A percentile compares a stretch with the other conserved stretches of the same genome.
Evolutionary conservation across 2,797 vertebrate genomes (phyloP).

Genomic region (Nannoperca obscura): DNA sequence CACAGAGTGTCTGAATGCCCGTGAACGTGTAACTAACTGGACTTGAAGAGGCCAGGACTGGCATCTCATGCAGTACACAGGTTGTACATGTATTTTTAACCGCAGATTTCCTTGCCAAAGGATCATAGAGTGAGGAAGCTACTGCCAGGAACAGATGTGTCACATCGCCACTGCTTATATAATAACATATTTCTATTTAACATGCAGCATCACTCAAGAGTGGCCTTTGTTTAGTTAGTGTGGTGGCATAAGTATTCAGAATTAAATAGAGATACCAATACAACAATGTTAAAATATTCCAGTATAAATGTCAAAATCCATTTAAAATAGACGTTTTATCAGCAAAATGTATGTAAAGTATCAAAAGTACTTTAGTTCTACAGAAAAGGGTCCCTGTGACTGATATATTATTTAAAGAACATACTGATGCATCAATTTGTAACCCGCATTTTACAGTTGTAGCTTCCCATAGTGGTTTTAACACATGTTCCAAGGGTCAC

Average conservation of each 20-base stretch:
- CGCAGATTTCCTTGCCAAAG: constrained; percentile 59
- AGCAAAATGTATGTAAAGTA: not conserved
- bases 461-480: too few relatives aligned
- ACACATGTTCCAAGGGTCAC: not conserved
- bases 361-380: not conserved
- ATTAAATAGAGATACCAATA: not conserved
- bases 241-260: not conserved
- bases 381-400: not conserved
- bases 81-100: constrained; percentile 76
- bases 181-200: constrained; percentile 50
- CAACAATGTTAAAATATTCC: not conserved
- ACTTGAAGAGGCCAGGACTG: constrained; percentile 51
- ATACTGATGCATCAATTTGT: not conserved
- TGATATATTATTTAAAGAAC: not conserved
- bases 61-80: constrained; percentile 43
- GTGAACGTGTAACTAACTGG: constrained; percentile 51
- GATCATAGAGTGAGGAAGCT: constrained; percentile 61
- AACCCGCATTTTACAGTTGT: not conserved
- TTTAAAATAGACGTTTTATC: not conserved
- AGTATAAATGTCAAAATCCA: not conserved
- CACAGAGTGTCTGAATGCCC: constrained; percentile 73
- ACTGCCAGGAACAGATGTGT: constrained; percentile 77
- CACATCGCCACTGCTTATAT: constrained; percentile 66
- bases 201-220: constrained; percentile 8
- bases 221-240: constrained; percentile 20